phyloP scores from a whole-genome alignment of 2,797 vertebrate genomes.

The Anas bernieri region DNA sequence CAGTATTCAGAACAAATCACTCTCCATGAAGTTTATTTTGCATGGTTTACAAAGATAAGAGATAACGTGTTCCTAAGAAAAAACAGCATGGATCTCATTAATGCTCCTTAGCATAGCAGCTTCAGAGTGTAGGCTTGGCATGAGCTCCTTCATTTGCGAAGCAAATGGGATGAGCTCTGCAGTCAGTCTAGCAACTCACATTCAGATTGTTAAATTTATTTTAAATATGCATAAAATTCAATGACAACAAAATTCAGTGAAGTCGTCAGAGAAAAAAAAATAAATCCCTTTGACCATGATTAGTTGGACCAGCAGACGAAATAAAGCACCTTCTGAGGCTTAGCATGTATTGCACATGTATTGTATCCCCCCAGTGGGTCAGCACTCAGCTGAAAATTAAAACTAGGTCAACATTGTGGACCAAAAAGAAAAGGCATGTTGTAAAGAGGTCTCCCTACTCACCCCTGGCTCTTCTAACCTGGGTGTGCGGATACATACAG shows the following conservation, averaged over 20 bases:
- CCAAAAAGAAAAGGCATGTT: not conserved
- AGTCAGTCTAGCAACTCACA: not conserved
- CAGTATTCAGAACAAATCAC: not conserved
- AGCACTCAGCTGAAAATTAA: not conserved
- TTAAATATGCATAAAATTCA: not conserved
- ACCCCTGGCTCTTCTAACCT: not conserved
- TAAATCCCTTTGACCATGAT: not conserved
- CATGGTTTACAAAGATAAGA: not conserved
- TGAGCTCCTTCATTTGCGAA: not conserved
- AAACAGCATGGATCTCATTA: not conserved
- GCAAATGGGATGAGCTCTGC: not conserved
- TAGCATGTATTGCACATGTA: not conserved
- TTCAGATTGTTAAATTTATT: not conserved
- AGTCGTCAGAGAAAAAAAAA: not conserved
- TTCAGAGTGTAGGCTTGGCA: not conserved
- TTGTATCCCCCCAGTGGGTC: not conserved
- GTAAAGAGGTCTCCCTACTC: not conserved
- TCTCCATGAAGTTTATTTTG: not conserved
- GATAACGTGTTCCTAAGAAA: not conserved
- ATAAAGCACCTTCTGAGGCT: not conserved
- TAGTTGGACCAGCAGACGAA: not conserved
- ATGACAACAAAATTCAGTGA: not conserved
- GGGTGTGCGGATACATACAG: not conserved
- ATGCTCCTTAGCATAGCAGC: not conserved
- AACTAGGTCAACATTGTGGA: not conserved